Conservation (phyloP, 2,797 vertebrate species). For the Xerus rutilus region DNA sequence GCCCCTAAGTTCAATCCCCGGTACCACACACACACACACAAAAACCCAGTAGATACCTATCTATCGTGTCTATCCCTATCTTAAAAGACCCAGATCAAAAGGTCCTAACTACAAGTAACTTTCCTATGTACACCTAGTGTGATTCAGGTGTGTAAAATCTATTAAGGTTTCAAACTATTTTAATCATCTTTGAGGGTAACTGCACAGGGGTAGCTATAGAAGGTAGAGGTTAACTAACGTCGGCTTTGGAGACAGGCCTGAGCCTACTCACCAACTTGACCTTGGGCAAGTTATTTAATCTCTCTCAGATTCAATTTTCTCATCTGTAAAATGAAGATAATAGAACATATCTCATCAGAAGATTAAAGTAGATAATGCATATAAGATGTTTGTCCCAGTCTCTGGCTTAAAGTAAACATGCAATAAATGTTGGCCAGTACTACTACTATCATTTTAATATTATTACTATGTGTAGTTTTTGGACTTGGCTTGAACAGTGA, state of each 20-base stretch:
- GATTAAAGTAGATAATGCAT: neutral
- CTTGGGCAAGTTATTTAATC: neutral
- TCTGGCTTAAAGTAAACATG: neutral
- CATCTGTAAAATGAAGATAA: conserved; percentile 59
- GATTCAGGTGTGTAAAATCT: conserved; percentile 13
- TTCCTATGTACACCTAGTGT: neutral
- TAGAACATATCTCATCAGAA: neutral
- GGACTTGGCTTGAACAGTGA: neutral
- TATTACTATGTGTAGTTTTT: neutral
- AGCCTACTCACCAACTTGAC: neutral
- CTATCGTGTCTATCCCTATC: neutral
- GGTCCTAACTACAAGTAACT: neutral
- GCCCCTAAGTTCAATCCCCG: too few relatives aligned
- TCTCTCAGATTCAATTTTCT: conserved; percentile 37
- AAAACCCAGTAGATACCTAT: neutral
- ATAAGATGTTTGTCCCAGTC: neutral
- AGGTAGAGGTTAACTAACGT: neutral
- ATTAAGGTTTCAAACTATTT: neutral
- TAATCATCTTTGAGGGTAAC: conserved; percentile 3
- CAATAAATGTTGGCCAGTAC: neutral
- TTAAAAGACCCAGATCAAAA: neutral
- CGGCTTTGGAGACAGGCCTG: neutral
- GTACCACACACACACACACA: too few relatives aligned
- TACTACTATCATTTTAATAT: conserved; percentile 12
- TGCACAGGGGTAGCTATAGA: neutral